Evolutionary conservation across 2,113 vertebrate genomes (phyloP).

Genomic region (Aphelocoma coerulescens): DNA sequence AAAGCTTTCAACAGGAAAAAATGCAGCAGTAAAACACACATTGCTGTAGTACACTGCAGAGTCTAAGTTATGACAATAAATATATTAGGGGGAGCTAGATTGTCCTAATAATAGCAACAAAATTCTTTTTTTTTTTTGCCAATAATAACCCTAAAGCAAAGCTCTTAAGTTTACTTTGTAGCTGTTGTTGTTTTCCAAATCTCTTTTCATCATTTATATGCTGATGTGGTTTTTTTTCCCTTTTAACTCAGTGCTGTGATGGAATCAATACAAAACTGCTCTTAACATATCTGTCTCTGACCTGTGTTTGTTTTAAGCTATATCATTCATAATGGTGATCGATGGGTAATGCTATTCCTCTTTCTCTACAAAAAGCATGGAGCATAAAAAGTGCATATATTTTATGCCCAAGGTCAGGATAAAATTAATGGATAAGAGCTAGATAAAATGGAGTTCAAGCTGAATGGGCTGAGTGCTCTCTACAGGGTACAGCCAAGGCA

Average conservation of each 20-base stretch:
- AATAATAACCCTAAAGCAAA: slow-evolving; percentile 55
- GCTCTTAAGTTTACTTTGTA: slow-evolving; percentile 37
- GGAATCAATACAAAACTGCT: slow-evolving; percentile 80
- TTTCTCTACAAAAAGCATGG: slow-evolving; percentile 76
- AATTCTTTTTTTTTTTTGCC: slow-evolving; percentile 35
- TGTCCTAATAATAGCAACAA: slow-evolving; percentile 55
- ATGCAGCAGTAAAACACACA: neutral
- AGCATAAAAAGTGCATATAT: slow-evolving; percentile 79
- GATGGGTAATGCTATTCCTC: slow-evolving; percentile 82
- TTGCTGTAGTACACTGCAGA: neutral
- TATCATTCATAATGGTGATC: slow-evolving; percentile 90
- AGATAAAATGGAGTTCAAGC: slow-evolving; percentile 88
- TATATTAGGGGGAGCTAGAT: neutral
- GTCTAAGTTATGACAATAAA: slow-evolving; percentile 21
- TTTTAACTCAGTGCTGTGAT: slow-evolving; percentile 71
- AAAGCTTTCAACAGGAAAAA: slow-evolving; percentile 57
- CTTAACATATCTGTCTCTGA: slow-evolving; percentile 81
- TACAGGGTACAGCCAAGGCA: slow-evolving; percentile 77
- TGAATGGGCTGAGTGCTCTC: slow-evolving; percentile 81
- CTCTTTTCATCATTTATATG: slow-evolving; percentile 72
- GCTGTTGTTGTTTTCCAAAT: slow-evolving; percentile 61
- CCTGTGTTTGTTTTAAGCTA: slow-evolving; percentile 81
- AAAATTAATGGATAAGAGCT: slow-evolving; percentile 89
- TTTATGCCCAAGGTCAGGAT: slow-evolving; percentile 83
- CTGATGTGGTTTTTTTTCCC: slow-evolving; percentile 19